phyloP scores from a whole-genome alignment of 1,140 invertebrate genomes.

The Bombus terrestris region DNA sequence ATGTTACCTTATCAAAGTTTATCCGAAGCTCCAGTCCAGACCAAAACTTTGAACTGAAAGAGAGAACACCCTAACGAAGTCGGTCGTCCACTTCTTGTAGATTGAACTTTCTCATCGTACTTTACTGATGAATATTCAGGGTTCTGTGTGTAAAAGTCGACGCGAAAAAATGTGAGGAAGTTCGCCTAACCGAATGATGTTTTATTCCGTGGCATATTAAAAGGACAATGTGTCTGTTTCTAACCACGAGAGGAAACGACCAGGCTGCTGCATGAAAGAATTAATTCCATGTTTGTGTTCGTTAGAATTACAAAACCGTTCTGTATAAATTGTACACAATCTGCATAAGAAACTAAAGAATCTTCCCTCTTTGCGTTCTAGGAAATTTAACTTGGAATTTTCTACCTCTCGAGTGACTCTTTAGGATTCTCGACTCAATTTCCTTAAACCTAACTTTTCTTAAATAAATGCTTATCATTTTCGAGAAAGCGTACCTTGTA shows the following conservation, averaged over 20 bases:
- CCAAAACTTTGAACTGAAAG: conserved; percentile 52
- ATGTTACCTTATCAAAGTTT: conserved; percentile 63
- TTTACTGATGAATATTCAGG: conserved; percentile 63
- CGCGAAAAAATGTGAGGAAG: conserved; percentile 29
- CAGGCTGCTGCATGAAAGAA: background rate
- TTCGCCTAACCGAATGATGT: conserved; percentile 48
- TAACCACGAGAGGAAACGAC: background rate
- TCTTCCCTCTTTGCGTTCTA: conserved; percentile 3
- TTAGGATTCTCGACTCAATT: background rate
- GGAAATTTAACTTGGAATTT: conserved; percentile 22
- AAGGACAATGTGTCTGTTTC: conserved; percentile 21
- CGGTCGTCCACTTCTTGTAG: conserved; percentile 53
- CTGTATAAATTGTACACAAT: conserved; percentile 34
- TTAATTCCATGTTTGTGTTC: background rate
- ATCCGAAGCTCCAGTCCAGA: conserved; percentile 45
- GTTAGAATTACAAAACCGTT: conserved; percentile 25
- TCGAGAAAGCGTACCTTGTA: background rate
- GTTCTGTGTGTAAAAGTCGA: conserved; percentile 53
- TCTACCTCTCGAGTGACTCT: background rate
- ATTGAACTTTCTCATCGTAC: conserved; percentile 57
- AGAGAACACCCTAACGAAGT: conserved; percentile 50
- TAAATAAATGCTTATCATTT: background rate
- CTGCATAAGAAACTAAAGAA: conserved; percentile 30
- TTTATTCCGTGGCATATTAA: conserved; percentile 32
- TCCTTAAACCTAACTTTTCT: background rate